A percentile compares a stretch with the other conserved stretches of the same genome.
These are phyloP conservation scores for Trissolcus brochymenae DNA, from an alignment of 2,888 invertebrate genomes.

Conservation along the genomic window DNA sequence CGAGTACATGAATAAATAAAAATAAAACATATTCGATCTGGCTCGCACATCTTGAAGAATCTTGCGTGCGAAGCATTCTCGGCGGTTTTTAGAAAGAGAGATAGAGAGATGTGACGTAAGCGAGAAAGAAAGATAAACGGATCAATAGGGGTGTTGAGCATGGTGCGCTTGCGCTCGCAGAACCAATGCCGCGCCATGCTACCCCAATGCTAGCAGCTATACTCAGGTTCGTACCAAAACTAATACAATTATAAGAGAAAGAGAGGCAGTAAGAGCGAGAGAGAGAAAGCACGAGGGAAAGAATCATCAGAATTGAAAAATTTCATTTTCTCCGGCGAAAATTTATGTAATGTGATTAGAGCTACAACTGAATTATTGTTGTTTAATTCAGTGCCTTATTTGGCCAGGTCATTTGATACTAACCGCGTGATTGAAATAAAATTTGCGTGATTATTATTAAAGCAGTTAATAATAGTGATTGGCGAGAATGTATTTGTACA, in stretches of 20 bases:
- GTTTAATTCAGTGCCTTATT: conserved; percentile 19
- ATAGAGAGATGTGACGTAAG: conserved; percentile 10
- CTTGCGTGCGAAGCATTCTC: conserved; percentile 70
- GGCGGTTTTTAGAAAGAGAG: conserved; percentile 45
- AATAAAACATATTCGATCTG: too few species aligned
- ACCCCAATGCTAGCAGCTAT: conserved; percentile 54
- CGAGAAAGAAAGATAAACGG: conserved; percentile 55
- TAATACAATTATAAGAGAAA: conserved; percentile 42
- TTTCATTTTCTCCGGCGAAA: conserved; percentile 43
- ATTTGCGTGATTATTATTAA: neutral
- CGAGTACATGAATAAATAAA: too few species aligned
- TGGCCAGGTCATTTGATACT: neutral
- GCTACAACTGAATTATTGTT: conserved; percentile 48
- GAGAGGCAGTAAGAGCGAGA: too few species aligned
- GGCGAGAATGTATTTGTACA: neutral
- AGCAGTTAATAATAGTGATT: neutral
- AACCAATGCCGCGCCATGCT: conserved; percentile 69
- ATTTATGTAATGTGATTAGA: conserved; percentile 42
- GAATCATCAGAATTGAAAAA: conserved; percentile 46
- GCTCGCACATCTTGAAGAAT: conserved; percentile 68
- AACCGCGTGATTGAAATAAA: conserved; percentile 9
- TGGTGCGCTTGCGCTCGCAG: conserved; percentile 67
- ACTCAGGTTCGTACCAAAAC: conserved; percentile 66
- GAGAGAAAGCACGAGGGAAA: conserved; percentile 5
- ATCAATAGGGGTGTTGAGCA: conserved; percentile 70